These are phyloP conservation scores for Rhyacichthys aspro DNA, from an alignment of 2,797 vertebrate species.

Conservation along the genomic window DNA sequence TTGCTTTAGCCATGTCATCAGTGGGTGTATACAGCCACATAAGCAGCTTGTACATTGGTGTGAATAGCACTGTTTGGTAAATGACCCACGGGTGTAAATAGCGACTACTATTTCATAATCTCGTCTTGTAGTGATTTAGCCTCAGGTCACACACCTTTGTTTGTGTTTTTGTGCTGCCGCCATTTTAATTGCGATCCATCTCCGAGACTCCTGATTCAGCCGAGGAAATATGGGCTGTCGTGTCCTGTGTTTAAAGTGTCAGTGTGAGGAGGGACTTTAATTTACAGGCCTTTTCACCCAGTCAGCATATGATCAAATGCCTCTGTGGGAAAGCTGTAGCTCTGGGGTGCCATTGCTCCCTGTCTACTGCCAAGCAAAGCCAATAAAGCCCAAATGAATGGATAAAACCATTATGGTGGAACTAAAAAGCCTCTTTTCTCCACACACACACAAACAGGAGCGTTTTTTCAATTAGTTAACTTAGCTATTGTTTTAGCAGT, in stretches of 20 bases:
- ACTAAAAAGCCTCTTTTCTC: slow-evolving; percentile 54
- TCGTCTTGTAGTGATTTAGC: slow-evolving; percentile 49
- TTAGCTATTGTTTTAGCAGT: slow-evolving; percentile 38
- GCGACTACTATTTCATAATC: background rate
- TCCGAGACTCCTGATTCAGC: slow-evolving; percentile 56
- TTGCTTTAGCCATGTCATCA: too few relatives aligned
- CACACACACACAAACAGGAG: slow-evolving; percentile 26
- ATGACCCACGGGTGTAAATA: background rate
- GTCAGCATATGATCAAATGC: slow-evolving; percentile 70
- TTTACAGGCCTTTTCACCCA: slow-evolving; percentile 63
- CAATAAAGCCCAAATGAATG: slow-evolving; percentile 72
- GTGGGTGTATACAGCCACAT: background rate
- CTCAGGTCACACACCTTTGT: slow-evolving; percentile 50
- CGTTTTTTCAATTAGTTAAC: slow-evolving; percentile 52
- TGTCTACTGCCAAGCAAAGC: slow-evolving; percentile 64
- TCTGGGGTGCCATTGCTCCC: slow-evolving; percentile 53
- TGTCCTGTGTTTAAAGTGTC: slow-evolving; percentile 72
- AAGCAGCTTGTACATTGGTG: background rate
- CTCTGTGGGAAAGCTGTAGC: slow-evolving; percentile 67
- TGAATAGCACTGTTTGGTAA: too few relatives aligned
- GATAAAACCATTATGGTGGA: slow-evolving; percentile 67
- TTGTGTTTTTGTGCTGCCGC: slow-evolving; percentile 13
- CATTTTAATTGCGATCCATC: slow-evolving; percentile 61
- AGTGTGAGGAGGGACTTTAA: slow-evolving; percentile 63
- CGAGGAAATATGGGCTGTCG: slow-evolving; percentile 59